phyloP scores from a whole-genome alignment of 2,888 invertebrate species.

The Lasioglossum zephyrum region DNA sequence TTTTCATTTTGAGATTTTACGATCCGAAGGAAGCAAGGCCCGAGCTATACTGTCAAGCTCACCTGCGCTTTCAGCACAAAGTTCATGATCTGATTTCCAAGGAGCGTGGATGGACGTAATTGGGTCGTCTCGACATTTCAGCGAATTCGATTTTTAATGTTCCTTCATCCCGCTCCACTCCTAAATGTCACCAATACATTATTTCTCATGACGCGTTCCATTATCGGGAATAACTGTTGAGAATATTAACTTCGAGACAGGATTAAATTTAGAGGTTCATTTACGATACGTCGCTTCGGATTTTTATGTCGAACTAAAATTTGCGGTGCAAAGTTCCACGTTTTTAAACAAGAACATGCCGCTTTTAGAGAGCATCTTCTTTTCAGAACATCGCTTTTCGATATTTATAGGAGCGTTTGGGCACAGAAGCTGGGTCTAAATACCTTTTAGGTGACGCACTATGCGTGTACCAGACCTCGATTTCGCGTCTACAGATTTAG shows the following conservation, averaged over 20 bases:
- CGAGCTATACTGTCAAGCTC: neutral
- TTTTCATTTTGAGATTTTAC: conserved; percentile 1
- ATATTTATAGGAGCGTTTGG: conserved; percentile 45
- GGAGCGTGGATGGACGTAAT: neutral
- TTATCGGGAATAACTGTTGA: neutral
- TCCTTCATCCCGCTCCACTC: neutral
- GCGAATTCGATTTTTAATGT: conserved; percentile 8
- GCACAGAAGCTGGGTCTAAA: conserved; percentile 38
- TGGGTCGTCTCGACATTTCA: conserved; percentile 23
- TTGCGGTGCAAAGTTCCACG: neutral
- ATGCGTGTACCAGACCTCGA: conserved; percentile 51
- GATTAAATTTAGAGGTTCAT: conserved; percentile 10
- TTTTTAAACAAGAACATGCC: neutral
- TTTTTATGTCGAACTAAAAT: neutral
- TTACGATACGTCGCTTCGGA: neutral
- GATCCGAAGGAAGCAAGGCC: neutral
- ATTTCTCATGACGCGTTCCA: neutral
- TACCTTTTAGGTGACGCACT: conserved; percentile 42
- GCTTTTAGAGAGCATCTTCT: neutral
- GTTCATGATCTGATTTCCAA: neutral
- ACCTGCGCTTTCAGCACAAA: neutral
- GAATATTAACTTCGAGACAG: neutral
- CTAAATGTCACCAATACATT: conserved; percentile 20
- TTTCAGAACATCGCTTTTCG: conserved; percentile 29
- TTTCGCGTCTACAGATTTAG: conserved; percentile 42